Evolutionary conservation across 2,797 vertebrate species (phyloP).

Genomic region (Potorous gilbertii): DNA sequence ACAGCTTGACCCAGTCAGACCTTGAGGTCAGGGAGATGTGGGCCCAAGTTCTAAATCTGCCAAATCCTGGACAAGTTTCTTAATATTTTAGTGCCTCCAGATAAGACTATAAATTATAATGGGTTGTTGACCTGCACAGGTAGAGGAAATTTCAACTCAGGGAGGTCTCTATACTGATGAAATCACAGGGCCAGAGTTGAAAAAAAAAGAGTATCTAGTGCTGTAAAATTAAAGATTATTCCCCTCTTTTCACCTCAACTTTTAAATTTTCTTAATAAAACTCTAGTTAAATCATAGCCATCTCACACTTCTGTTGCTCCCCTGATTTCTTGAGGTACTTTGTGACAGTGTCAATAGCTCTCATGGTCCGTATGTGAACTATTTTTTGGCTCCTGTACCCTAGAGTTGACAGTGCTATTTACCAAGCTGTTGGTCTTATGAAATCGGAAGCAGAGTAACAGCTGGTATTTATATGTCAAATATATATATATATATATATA

Average conservation of each 20-base stretch:
- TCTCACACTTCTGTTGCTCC: constrained; percentile 35
- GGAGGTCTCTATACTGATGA: neutral
- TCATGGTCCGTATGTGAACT: neutral
- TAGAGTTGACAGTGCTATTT: neutral
- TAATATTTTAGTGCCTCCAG: neutral
- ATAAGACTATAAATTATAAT: neutral
- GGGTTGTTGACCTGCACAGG: neutral
- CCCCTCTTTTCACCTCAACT: neutral
- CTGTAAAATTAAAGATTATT: neutral
- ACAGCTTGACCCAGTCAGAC: neutral
- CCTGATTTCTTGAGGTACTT: constrained; percentile 22
- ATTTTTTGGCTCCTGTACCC: neutral
- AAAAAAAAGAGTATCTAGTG: neutral
- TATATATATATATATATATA: too few relatives aligned
- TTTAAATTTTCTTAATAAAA: constrained; percentile 28
- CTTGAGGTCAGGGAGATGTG: neutral
- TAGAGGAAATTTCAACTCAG: neutral
- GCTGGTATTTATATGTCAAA: neutral
- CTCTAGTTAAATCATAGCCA: constrained; percentile 17
- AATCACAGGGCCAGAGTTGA: neutral
- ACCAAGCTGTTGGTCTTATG: neutral
- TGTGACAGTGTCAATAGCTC: neutral
- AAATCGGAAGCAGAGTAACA: neutral
- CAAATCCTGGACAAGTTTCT: neutral
- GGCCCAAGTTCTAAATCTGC: neutral